Percentiles rank a stretch among this genome's conserved stretches.
Conservation (phyloP, 2,888 invertebrate species). For the Galeopsomyia nigrocyanea region DNA sequence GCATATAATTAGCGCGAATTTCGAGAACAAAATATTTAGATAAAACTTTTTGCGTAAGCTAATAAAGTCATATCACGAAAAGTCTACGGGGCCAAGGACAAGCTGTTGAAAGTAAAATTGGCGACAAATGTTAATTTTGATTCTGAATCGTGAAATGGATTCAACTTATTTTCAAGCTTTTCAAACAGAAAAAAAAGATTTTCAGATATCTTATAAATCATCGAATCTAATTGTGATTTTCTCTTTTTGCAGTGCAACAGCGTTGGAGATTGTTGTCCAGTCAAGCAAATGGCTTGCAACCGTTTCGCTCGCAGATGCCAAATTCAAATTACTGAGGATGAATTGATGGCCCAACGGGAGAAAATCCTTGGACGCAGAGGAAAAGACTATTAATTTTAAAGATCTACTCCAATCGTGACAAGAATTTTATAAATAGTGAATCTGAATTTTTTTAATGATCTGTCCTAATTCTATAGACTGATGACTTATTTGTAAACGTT, state of each 20-base stretch:
- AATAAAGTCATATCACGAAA: conserved; percentile 27
- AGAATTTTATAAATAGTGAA: not conserved
- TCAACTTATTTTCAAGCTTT: not conserved
- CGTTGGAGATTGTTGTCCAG: conserved; percentile 52
- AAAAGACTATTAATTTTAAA: conserved; percentile 51
- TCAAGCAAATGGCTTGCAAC: conserved; percentile 54
- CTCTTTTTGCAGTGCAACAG: conserved; percentile 52
- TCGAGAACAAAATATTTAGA: conserved; percentile 6
- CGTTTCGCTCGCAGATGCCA: conserved; percentile 61
- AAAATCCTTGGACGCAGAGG: conserved; percentile 58
- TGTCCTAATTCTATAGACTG: conserved; percentile 21
- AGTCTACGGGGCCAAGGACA: conserved; percentile 16
- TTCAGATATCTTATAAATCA: not conserved
- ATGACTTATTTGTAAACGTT: not conserved
- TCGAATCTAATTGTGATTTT: not conserved
- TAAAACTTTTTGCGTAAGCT: conserved; percentile 7
- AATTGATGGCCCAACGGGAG: conserved; percentile 57
- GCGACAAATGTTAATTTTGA: not conserved
- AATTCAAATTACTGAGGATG: conserved; percentile 60
- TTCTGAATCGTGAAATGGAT: not conserved
- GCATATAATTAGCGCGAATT: no score
- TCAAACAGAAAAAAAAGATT: no score
- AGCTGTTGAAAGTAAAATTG: no score
- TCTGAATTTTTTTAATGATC: not conserved
- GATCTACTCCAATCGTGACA: not conserved